These are phyloP conservation scores for Oreohelix idahoensis DNA, from an alignment of 1,140 invertebrate species.

Conservation along the genomic window DNA sequence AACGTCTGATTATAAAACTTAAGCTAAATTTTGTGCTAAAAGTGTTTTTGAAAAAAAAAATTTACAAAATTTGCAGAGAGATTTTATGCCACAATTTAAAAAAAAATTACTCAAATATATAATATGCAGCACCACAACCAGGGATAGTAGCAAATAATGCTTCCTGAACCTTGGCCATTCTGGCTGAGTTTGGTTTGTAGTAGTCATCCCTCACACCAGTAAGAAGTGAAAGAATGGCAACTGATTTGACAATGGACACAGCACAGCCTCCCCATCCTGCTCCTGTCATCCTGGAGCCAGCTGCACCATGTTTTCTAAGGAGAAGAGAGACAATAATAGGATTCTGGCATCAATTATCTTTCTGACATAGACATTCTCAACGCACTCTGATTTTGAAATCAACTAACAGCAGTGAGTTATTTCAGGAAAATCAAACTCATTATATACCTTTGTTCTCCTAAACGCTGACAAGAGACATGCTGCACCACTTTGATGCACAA, in stretches of 20 bases:
- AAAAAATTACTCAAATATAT: slow-evolving; percentile 47
- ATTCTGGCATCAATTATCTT: too few relatives aligned
- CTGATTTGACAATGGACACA: slow-evolving; percentile 85
- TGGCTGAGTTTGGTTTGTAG: slow-evolving; percentile 69
- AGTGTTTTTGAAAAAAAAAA: too few relatives aligned
- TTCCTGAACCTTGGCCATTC: slow-evolving; percentile 48
- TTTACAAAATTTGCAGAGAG: too few relatives aligned
- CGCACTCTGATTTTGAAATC: too few relatives aligned
- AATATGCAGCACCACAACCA: slow-evolving; percentile 75
- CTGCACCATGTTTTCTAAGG: slow-evolving; percentile 77
- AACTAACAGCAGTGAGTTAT: too few relatives aligned
- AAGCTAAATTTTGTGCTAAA: too few relatives aligned
- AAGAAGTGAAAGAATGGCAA: slow-evolving; percentile 81
- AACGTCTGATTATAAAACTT: too few relatives aligned
- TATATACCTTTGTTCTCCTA: too few relatives aligned
- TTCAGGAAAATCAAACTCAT: too few relatives aligned
- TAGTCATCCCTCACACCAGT: slow-evolving; percentile 81
- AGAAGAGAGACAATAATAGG: background rate
- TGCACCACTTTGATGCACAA: too few relatives aligned
- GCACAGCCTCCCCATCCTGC: slow-evolving; percentile 95
- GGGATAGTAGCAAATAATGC: slow-evolving; percentile 79
- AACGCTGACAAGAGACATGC: too few relatives aligned
- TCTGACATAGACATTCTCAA: too few relatives aligned
- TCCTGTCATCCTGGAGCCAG: slow-evolving; percentile 92
- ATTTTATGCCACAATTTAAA: background rate